Base-by-base conservation (phyloP, 2,888 invertebrate species). In the Tetheella fluctuosa region DNA sequence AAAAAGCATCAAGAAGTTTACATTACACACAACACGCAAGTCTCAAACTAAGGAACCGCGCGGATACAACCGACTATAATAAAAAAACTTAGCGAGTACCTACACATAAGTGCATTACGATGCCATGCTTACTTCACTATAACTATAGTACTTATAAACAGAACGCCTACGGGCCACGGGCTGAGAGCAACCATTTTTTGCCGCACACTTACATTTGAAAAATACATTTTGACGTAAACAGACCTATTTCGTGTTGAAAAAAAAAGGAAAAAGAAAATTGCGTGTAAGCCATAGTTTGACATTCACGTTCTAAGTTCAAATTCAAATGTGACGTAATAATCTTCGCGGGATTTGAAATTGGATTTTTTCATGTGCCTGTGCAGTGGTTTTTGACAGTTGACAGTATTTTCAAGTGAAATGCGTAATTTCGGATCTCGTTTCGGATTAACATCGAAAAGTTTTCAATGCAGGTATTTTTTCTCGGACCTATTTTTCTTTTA, bases 41-140 rank as follows among this genome's bases (percentile, higher is more conserved):
- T 75, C 81, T 88, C 86, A 84, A 88, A 89, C 85, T 84, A 85
- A 87, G 85, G 88, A 88, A 90, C 89, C 83, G 87, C 85, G 85
- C 77, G 84, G 83, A 85, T 89, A 89, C 85, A 90, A 87, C 86
- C 76, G 86, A 85, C 81, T 90, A 91, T 91, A 92, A 91, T 93
- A 93, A 93, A 93, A n/a, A 92, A 92, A 91, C 84, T 91, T 89
- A 86, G 90, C 88, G 76, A 90, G 90, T 90, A 81, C 81, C 80
- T 81, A 90, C 91, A 91, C 91, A 91, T 90, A 92, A 92, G 91
- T 91, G 90, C 91, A 91, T 89, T 90, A 89, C 91, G 89, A 86
- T 83, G 84, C 83, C 80, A 83, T 80, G 80, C 85, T 81, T 78
- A 76, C 79, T 81, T 48, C 39, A 54, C 70, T 75, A 87, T 84